These are phyloP conservation scores for Bubo blakistoni DNA, from an alignment of 2,113 vertebrate species.

Conservation along the genomic window DNA sequence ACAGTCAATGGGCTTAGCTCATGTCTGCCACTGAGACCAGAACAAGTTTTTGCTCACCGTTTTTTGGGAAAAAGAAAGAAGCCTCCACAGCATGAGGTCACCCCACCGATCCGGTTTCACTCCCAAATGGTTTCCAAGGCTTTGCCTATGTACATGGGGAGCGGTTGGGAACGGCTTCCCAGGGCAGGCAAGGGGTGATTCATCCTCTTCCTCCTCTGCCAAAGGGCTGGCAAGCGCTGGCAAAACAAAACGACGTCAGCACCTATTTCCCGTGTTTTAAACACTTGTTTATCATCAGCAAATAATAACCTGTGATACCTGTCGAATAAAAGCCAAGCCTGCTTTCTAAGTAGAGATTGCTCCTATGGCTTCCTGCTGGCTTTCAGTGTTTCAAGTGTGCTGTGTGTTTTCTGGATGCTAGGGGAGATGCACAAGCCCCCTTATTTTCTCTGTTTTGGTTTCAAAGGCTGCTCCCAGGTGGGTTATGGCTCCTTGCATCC, in stretches of 20 bases:
- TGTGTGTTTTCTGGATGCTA: not conserved
- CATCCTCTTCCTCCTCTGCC: slow-evolving; percentile 34
- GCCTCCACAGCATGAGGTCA: not conserved
- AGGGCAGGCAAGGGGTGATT: not conserved
- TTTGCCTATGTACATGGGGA: not conserved
- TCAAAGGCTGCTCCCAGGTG: not conserved
- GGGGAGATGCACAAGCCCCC: not conserved
- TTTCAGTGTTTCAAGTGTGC: rapidly evolving
- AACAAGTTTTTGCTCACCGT: not conserved
- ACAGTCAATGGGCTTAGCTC: not conserved
- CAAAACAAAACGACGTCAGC: slow-evolving; percentile 40
- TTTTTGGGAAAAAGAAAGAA: not conserved
- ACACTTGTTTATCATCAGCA: slow-evolving; percentile 29
- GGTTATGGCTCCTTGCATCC: rapidly evolving
- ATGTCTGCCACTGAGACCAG: not conserved
- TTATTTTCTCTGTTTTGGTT: not conserved
- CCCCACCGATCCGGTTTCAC: not conserved
- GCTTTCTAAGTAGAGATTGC: not conserved
- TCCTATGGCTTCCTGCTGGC: not conserved
- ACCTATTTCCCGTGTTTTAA: not conserved
- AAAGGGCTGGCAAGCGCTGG: not conserved
- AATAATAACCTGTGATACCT: not conserved
- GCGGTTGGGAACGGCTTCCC: not conserved
- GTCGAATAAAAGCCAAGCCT: not conserved
- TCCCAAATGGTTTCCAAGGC: not conserved